Evolutionary conservation across 2,797 vertebrate genomes (phyloP).

Genomic region (Balearica regulorum): DNA sequence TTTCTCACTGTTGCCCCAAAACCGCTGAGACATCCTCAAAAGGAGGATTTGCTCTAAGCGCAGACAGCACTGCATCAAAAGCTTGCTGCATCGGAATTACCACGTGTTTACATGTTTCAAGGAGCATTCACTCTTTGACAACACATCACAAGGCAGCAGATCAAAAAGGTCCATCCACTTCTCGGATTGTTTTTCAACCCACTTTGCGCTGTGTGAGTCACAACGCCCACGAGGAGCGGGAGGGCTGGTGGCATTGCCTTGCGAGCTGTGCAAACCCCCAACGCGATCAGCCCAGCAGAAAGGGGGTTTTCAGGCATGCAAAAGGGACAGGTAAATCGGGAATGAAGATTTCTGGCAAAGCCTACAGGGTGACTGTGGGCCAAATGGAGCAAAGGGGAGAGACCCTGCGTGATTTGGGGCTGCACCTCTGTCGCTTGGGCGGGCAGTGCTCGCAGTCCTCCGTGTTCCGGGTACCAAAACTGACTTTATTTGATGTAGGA

Average conservation of each 20-base stretch:
- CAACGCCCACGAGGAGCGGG: background rate
- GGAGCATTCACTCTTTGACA: background rate
- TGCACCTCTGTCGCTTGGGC: background rate
- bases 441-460: background rate
- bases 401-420: background rate
- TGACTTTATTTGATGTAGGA: background rate
- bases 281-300: background rate
- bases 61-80: background rate
- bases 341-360: background rate
- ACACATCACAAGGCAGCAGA: background rate
- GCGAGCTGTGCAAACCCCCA: background rate
- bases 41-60: background rate
- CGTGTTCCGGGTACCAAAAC: background rate
- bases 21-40: background rate
- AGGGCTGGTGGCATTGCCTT: background rate
- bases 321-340: background rate
- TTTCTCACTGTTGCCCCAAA: background rate
- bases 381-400: background rate
- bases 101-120: accelerated
- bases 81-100: background rate
- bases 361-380: background rate
- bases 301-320: background rate
- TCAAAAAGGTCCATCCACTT: background rate
- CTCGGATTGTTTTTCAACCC: background rate
- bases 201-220: background rate